phyloP scores from a whole-genome alignment of 2,113 vertebrate genomes.

The Dendropsophus ebraccatus region DNA sequence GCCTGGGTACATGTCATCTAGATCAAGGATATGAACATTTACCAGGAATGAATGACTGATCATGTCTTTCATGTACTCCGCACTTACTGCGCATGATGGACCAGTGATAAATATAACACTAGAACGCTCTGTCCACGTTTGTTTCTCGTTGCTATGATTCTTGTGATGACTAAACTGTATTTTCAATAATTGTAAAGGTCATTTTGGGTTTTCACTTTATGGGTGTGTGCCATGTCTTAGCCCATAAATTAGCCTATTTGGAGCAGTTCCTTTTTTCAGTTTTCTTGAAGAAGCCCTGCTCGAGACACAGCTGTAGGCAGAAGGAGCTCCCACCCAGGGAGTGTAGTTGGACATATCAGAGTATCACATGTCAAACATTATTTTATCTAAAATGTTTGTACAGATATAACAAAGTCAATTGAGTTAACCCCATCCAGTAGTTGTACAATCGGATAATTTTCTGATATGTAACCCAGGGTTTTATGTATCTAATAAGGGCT shows the following conservation, averaged over 20 bases:
- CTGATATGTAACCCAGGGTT: neutral
- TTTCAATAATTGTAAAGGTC: conserved; percentile 12
- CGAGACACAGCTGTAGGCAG: neutral
- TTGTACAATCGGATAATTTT: neutral
- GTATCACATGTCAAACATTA: neutral
- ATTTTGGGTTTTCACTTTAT: neutral
- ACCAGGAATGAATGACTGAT: neutral
- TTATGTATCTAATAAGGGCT: neutral
- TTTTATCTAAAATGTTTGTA: neutral
- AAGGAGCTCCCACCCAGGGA: neutral
- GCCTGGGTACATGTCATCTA: neutral
- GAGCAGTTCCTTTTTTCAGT: neutral
- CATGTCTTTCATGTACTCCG: neutral
- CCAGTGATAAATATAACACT: neutral
- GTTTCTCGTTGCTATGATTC: conserved; percentile 9
- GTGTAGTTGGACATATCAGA: neutral
- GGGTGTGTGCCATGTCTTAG: neutral
- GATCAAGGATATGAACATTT: neutral
- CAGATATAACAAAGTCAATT: neutral
- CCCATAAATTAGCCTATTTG: neutral
- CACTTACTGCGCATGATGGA: neutral
- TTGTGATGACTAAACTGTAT: neutral
- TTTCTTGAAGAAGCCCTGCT: neutral
- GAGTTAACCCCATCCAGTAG: neutral
- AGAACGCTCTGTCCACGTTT: neutral